Evolutionary conservation across 2,888 invertebrate genomes (phyloP), one percentile per base, ranked within the genome.

Genomic region (Digitonthophagus gazella): DNA sequence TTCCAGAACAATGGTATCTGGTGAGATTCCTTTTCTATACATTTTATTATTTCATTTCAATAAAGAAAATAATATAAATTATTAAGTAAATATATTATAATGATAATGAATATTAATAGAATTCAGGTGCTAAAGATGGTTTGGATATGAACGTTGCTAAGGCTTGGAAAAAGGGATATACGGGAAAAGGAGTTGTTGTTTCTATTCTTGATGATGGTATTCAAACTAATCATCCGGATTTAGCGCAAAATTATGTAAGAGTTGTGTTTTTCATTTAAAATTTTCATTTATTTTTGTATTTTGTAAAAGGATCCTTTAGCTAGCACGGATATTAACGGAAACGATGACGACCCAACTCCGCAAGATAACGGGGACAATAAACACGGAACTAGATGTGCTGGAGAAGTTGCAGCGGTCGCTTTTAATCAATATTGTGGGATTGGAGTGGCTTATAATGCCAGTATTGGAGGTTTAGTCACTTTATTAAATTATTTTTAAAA

Each of bases 341-440:
- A 96, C 81, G 97, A 98, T 83, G 92, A 92, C 74, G 98, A 99
- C 84, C 99, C 99, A 5, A 97, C 95, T 89, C 99, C 99, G 14
- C 93, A 97, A 83, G 97, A 98, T 84, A 96, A 98, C 83, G 97
- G 97, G 16, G 97, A 98, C 83, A 99, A 99, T 85, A 98, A 98
- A 85, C 98, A 99, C 80, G 98, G 98, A 1, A 99, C 98, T 19
- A 87, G 98, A 75, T 99, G 99, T 82, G 99, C 99, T 2, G 99
- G 99, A 6, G 99, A 99, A 85, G 98, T 99, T 0, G 97, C 98
- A 11, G 98, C 95, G 66, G 92, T 96, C 28, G 98, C 98, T 20
- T 97, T 95, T 83, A 99, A 99, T 84, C 92, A 92, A 78, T 93
- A 92, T 80, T 99, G 99, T 83, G 99, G 98, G 5, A 97, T 99